Base-by-base conservation (phyloP, 2,888 invertebrate species). In the Andricus curvator region DNA sequence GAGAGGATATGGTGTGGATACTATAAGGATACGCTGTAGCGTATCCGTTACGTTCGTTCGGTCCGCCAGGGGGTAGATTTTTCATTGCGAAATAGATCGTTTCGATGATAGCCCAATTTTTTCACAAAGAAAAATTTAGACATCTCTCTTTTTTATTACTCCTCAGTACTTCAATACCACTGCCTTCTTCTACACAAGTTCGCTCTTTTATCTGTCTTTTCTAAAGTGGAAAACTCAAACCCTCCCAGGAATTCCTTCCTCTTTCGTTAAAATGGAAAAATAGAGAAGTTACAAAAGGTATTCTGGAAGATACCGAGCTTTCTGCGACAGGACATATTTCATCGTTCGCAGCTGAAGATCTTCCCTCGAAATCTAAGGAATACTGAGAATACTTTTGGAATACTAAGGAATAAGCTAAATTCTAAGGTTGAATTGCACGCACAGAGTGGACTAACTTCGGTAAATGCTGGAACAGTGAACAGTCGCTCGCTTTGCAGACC, bases 221-320 rank as follows among this genome's bases (percentile, higher is more conserved):
- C 22, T 70, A 51, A 70, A 70, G 70, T 70, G 29, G n/a, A 51
- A 70, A 70, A 70, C 70, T 70, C 29, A 29, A 48, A 70, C 68
- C 8, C 48, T 48, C 17, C 25, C 6, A 25, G 25, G 48, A 70
- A 70, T 70, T 33, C 13, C 29, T 20, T 70, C 5, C 29, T 70
- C 22, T 70, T 70, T 51, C 6, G 70, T 9, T 25, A 29, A 70
- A 70, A 70, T 68, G 25, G 15, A 29, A 70, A 51, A 70, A 70
- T 51, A 51, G 17, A 51, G n/a, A 70, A 70, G 29, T 70, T 51
- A 51, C 20, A 48, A 44, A 17, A 68, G 20, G 48, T 20, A 51
- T 70, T 51, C 51, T 33, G 33, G 29, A 51, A 70, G 9, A 51
- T 25, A 20, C 48, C 11, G 20, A 33, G 25, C 51, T 48, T 29